Percentiles rank a stretch among this genome's conserved stretches.
phyloP scores from a whole-genome alignment of 1,140 invertebrate genomes.

The Scaptomyza montana region DNA sequence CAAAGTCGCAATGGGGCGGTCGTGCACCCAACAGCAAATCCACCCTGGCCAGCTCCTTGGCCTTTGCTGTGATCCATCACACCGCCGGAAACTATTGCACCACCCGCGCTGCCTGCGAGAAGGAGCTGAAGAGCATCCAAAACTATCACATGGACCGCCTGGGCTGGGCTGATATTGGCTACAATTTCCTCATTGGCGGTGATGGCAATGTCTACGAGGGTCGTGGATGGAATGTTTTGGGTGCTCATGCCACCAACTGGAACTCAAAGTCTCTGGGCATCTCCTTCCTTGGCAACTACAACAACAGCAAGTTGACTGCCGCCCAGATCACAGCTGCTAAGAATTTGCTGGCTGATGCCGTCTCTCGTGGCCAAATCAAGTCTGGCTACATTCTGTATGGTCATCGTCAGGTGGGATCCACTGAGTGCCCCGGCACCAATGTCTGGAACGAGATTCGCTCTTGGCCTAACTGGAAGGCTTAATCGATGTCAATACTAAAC shows the following conservation, averaged over 20 bases:
- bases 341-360: slow-evolving; percentile 86
- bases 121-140: slow-evolving; percentile 86
- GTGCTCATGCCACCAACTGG: slow-evolving; percentile 88
- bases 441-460: slow-evolving; percentile 87
- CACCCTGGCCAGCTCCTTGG: slow-evolving; percentile 86
- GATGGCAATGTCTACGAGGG: slow-evolving; percentile 87
- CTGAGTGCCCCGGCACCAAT: slow-evolving; percentile 89
- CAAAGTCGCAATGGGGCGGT: slow-evolving; percentile 87
- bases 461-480: slow-evolving; percentile 86
- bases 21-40: slow-evolving; percentile 84
- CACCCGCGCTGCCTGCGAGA: slow-evolving; percentile 84
- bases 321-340: slow-evolving; percentile 84
- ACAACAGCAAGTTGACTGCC: slow-evolving; percentile 62
- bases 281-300: slow-evolving; percentile 86
- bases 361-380: slow-evolving; percentile 85
- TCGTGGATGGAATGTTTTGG: slow-evolving; percentile 88
- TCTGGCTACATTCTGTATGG: slow-evolving; percentile 88
- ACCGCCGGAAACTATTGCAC: slow-evolving; percentile 86
- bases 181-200: slow-evolving; percentile 86
- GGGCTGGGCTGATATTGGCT: slow-evolving; percentile 89
- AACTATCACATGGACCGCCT: slow-evolving; percentile 85
- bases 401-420: slow-evolving; percentile 88
- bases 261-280: slow-evolving; percentile 88
- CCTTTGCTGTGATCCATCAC: slow-evolving; percentile 91
- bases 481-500: slow-evolving; percentile 12